Base-by-base conservation (phyloP, 1,140 invertebrate species). In the Drosophila bocqueti region DNA sequence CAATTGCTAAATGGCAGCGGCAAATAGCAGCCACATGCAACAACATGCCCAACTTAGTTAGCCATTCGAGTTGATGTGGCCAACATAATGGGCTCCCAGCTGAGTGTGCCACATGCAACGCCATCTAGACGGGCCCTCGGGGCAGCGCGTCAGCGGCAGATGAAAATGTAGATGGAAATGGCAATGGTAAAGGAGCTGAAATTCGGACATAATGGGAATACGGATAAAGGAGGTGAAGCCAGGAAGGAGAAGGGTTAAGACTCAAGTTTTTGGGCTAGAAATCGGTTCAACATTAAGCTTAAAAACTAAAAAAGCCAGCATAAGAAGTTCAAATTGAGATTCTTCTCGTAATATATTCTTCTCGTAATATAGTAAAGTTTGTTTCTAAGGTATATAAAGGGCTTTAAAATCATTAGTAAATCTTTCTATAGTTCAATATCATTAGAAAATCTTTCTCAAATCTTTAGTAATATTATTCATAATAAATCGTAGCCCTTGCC, bases 11-110 rank as follows among this genome's bases (percentile, higher is more conserved):
- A 78, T 77, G 75, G 74, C 76, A 58, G 40, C 55, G 24, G 38
- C 24, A 40, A 26, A 58, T 24, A 43, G 26, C 49, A 64, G 38
- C 63, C 38, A 45, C 58, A 60, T 60, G 43, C 65, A 65, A 59
- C 66, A 71, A 59, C 65, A 69, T 62, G 64, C 24, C 54, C 61
- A 60, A 40, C 73, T 45, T 58, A 59, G 74, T 76, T 76, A 38
- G 74, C 75, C 74, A 77, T 78, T 78, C 61, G 49, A 77, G 55
- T 78, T 78, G 75, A 77, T 77, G 74, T 54, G 74, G 49, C 74
- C 60, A 77, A 58, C 49, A 69, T 55, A 47, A 77, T 78, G 75
- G 52, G 40, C 49, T 50, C 54, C 43, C 59, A 43, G 60, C 62
- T 65, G 55, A 73, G 65, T 59, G 65, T 59, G 69, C 66, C n/a